Conservation (phyloP, 2,113 vertebrate genomes). For the Toxotes chatareus region DNA sequence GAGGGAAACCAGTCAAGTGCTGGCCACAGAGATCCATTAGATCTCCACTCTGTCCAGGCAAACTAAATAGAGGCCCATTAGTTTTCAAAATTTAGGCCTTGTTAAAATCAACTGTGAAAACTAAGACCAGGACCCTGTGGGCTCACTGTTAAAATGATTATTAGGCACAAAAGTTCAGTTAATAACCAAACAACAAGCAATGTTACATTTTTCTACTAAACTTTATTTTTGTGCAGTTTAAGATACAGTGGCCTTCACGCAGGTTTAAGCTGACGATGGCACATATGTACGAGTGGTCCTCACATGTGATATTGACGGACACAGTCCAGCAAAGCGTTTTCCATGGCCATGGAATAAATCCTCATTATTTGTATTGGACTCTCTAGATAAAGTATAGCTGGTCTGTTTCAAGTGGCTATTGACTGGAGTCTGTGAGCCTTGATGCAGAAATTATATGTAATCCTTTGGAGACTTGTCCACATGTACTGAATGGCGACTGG, state of each 20-base stretch:
- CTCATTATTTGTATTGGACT: background rate
- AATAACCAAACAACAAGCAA: background rate
- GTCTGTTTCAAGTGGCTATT: constrained; percentile 24
- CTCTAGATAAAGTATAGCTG: constrained; percentile 1
- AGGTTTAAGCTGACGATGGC: background rate
- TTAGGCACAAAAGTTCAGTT: background rate
- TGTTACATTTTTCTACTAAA: too few relatives aligned
- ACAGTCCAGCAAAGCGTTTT: constrained; percentile 5
- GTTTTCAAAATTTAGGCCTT: constrained; percentile 53
- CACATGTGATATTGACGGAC: background rate
- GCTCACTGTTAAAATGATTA: background rate
- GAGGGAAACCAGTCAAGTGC: constrained; percentile 36
- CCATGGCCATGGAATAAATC: background rate
- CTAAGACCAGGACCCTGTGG: constrained; percentile 42
- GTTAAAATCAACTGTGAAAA: constrained; percentile 63
- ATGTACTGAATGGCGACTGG: constrained; percentile 14
- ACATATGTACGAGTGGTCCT: background rate
- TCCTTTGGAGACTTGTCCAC: constrained; percentile 25
- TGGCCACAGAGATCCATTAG: constrained; percentile 54
- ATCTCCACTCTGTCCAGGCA: constrained; percentile 47
- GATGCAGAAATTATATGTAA: constrained; percentile 17
- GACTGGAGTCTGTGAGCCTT: constrained; percentile 1
- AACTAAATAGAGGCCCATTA: constrained; percentile 52
- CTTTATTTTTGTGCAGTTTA: background rate
- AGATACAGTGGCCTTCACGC: background rate